These are phyloP conservation scores for Gila orcuttii DNA, from an alignment of 2,113 vertebrate genomes.

Conservation along the genomic window DNA sequence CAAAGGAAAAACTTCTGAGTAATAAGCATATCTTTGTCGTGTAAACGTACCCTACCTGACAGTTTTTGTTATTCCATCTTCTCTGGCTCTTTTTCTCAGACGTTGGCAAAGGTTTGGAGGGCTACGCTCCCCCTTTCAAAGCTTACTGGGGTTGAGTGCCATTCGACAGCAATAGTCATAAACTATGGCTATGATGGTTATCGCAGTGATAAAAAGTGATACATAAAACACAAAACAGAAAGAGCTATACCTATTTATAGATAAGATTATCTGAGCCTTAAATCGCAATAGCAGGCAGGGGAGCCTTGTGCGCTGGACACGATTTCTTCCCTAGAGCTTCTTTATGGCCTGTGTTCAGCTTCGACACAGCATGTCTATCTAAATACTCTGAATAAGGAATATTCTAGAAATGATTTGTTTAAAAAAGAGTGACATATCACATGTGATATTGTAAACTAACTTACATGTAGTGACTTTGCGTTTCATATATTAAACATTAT, in stretches of 20 bases:
- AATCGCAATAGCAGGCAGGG: conserved; percentile 62
- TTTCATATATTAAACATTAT: conserved; percentile 26
- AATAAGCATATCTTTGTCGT: too few relatives aligned
- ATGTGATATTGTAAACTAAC: not conserved
- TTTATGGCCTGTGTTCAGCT: conserved; percentile 67
- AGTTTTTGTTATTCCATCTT: not conserved
- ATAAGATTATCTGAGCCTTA: conserved; percentile 77
- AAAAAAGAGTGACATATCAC: not conserved
- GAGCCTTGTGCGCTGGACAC: conserved; percentile 58
- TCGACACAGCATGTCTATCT: conserved; percentile 4
- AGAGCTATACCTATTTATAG: conserved; percentile 74
- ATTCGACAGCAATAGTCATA: conserved; percentile 70
- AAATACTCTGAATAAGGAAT: not conserved
- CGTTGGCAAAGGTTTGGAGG: conserved; percentile 66
- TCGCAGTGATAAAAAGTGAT: conserved; percentile 76
- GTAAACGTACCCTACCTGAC: not conserved
- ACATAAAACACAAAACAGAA: conserved; percentile 76
- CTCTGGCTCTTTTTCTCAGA: conserved; percentile 49
- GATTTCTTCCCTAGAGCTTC: conserved; percentile 59
- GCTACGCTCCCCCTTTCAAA: conserved; percentile 67
- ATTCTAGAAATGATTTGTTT: not conserved
- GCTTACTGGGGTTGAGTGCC: conserved; percentile 52
- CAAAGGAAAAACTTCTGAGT: too few relatives aligned
- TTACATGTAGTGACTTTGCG: not conserved
- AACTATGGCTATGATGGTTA: conserved; percentile 75